These are phyloP conservation scores for Tyrannus savana DNA, from an alignment of 2,113 vertebrate genomes.

Conservation along the genomic window DNA sequence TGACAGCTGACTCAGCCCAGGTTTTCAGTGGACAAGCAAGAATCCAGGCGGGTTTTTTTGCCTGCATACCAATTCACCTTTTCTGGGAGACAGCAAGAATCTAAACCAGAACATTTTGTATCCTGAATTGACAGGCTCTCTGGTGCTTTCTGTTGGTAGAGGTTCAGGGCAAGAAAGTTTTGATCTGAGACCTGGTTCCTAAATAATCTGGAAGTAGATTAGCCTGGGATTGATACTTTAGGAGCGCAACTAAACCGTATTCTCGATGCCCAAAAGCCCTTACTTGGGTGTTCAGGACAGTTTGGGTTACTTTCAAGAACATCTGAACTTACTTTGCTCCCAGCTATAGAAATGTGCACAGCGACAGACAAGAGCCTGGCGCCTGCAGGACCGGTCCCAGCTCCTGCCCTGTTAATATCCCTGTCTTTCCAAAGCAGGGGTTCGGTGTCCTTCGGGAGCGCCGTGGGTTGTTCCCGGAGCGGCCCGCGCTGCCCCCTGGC, in stretches of 20 bases:
- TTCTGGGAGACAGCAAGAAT: background rate
- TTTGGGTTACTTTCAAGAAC: background rate
- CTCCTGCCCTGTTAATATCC: background rate
- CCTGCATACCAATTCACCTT: background rate
- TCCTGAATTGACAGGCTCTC: background rate
- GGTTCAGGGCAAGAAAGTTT: background rate
- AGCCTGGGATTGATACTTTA: background rate
- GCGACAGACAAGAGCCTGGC: background rate
- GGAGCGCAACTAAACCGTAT: background rate
- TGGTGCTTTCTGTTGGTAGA: background rate
- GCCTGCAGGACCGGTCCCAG: background rate
- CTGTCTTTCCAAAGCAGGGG: rapidly evolving
- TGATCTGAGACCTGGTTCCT: background rate
- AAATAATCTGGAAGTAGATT: background rate
- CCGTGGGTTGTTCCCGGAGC: background rate
- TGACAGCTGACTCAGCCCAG: background rate
- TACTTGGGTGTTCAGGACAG: background rate
- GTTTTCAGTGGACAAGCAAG: background rate
- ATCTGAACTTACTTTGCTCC: background rate
- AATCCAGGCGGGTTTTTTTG: background rate
- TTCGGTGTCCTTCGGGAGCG: background rate
- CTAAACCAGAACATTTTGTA: background rate
- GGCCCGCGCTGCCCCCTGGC: background rate
- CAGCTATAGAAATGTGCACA: background rate
- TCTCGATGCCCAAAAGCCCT: background rate